phyloP scores from a whole-genome alignment of 2,797 vertebrate species.

The Arnoldichthys spilopterus region DNA sequence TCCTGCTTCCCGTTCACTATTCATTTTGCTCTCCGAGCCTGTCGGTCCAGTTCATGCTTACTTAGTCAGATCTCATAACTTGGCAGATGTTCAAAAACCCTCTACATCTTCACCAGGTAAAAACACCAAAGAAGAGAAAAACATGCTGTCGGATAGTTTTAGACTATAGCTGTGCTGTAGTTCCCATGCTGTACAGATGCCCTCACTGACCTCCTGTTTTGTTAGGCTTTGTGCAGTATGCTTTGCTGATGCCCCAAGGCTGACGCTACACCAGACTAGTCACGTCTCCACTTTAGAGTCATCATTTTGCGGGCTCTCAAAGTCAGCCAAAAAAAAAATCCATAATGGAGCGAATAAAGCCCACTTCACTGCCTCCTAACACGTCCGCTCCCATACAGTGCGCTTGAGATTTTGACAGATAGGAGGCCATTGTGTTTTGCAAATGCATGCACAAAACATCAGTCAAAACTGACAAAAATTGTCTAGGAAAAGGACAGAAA shows the following conservation, averaged over 20 bases:
- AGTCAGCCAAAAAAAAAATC: too few species aligned
- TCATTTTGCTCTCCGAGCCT: background rate
- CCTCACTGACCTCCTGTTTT: conserved; percentile 8
- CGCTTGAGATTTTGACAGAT: background rate
- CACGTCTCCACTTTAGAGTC: conserved; percentile 1
- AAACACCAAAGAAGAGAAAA: background rate
- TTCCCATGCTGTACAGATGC: background rate
- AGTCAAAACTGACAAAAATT: too few species aligned
- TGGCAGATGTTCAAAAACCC: background rate
- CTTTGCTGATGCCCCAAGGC: conserved; percentile 6
- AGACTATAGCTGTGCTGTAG: background rate
- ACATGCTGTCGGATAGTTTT: background rate
- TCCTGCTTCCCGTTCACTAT: background rate
- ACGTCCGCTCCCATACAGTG: background rate
- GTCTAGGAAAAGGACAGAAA: background rate
- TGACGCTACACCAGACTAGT: background rate
- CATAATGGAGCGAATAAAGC: background rate
- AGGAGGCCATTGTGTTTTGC: too few species aligned
- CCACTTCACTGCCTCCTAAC: background rate
- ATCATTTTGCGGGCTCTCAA: background rate
- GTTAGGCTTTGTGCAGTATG: conserved; percentile 9
- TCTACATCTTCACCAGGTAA: background rate
- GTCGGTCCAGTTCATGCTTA: background rate
- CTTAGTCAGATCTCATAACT: background rate
- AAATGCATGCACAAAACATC: too few species aligned